Conservation (phyloP, 2,888 invertebrate genomes). For the Trichogramma evanescens region DNA sequence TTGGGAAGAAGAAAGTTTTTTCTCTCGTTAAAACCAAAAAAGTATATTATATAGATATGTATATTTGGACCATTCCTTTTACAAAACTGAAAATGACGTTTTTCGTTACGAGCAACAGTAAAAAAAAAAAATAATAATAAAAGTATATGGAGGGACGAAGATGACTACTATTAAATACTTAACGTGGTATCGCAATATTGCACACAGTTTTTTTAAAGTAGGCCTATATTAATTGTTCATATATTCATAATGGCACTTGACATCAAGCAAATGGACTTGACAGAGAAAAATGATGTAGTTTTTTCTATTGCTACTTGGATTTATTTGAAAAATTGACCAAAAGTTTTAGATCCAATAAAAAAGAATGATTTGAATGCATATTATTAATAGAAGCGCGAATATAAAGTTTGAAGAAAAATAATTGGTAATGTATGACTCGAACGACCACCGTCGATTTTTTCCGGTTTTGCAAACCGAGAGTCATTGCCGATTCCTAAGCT, state of each 20-base stretch:
- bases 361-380: conserved; percentile 13
- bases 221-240: conserved; percentile 36
- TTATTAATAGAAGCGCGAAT: conserved; percentile 5
- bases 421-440: conserved; percentile 17
- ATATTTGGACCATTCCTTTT: conserved; percentile 48
- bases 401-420: conserved; percentile 18
- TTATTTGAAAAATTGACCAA: conserved; percentile 27
- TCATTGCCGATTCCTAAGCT: conserved; percentile 23
- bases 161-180: conserved; percentile 27
- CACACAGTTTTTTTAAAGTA: conserved; percentile 35
- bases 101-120: conserved; percentile 44
- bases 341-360: conserved; percentile 15
- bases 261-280: conserved; percentile 26
- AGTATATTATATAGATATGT: conserved; percentile 47
- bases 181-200: conserved; percentile 34
- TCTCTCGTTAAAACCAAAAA: conserved; percentile 48
- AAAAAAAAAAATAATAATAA: conserved; percentile 20
- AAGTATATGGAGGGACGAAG: conserved; percentile 28
- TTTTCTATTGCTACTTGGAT: conserved; percentile 28
- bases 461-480: conserved; percentile 22
- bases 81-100: conserved; percentile 45
- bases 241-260: conserved; percentile 25
- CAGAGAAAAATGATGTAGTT: conserved; percentile 22
- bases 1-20: conserved; percentile 47
- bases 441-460: conserved; percentile 24